Evolutionary conservation across 2,113 vertebrate species (phyloP), one percentile per base, ranked within the genome.

Genomic region (Ammospiza nelsoni): DNA sequence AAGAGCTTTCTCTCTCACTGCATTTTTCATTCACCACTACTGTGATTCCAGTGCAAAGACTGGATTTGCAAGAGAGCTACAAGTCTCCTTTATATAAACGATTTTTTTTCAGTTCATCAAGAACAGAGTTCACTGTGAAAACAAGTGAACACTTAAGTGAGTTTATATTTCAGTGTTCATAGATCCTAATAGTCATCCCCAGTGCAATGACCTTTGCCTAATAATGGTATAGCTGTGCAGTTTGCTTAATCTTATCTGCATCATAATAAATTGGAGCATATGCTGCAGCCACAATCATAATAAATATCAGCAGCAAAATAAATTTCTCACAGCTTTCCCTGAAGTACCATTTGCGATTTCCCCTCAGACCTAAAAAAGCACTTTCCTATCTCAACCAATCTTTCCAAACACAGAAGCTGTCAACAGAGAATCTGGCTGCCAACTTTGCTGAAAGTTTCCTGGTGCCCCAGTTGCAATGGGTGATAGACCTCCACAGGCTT

Each of bases 401-500:
- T 81, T 75, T 21, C 74, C 29, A 78, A 84, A 81, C 24, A 59
- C 21, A 88, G 84, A 87, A 74, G 24, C 28, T 77, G 51, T 75
- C 65, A 80, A 21, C n/a, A 48, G 77, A 80, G 33, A 71, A 5
- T 51, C 35, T 67, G 55, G 11, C 29, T 83, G 33, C 37, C 73
- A 91, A 31, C 83, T 86, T 78, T 78, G 43, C 57, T 92, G 49
- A 39, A 90, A 85, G 41, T 86, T 89, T 90, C 35, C n/a, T 65
- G 29, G 27, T 92, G 90, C 39, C 72, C 87, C 82, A 77, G 24
- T 95, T 95, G 68, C 87, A 84, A 31, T 85, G 72, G 75, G 72
- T 86, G 90, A 95, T 74, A 86, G 90, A 15, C 48, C 73, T 91
- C 48, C 84, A 49, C 80, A 81, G 92, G 66, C 41, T 90, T 94